Conservation (phyloP, 1,140 invertebrate genomes). For the Drosophila murphyi region DNA sequence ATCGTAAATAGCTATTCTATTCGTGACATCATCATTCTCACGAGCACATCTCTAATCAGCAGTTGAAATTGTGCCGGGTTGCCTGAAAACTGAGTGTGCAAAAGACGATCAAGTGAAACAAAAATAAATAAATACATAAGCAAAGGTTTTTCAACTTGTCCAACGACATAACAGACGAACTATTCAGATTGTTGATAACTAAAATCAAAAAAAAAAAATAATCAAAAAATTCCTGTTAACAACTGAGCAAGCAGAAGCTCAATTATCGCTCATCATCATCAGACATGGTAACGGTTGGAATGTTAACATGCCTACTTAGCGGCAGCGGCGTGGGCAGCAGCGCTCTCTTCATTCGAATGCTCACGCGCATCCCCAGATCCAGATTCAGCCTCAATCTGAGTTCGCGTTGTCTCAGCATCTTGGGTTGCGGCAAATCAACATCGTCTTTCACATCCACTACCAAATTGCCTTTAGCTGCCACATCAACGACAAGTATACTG, state of each 20-base stretch:
- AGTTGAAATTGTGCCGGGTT: conserved; percentile 49
- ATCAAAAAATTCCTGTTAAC: conserved; percentile 21
- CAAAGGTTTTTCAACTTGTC: conserved; percentile 11
- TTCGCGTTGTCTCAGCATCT: conserved; percentile 43
- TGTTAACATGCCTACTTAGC: conserved; percentile 36
- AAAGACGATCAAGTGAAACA: conserved; percentile 6
- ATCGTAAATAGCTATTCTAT: no score
- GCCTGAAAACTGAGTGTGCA: conserved; percentile 26
- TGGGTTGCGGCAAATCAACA: conserved; percentile 25
- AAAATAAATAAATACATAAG: conserved; percentile 14
- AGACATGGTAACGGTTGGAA: conserved; percentile 51
- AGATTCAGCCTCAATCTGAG: conserved; percentile 9
- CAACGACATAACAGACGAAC: conserved; percentile 18
- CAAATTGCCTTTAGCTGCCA: conserved; percentile 2
- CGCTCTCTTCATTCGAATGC: conserved; percentile 22
- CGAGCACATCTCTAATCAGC: conserved; percentile 34
- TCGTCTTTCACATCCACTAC: neutral
- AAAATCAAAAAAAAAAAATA: conserved; percentile 14
- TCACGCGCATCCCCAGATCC: conserved; percentile 21
- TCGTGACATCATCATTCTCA: conserved; percentile 2
- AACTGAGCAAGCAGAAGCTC: conserved; percentile 2
- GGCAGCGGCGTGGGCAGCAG: conserved; percentile 10
- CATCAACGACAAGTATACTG: conserved; percentile 19
- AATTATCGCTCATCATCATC: neutral
- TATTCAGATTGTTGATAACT: conserved; percentile 14